Evolutionary conservation across 1,140 invertebrate species (phyloP).

Genomic region (Elymnias hypermnestra): DNA sequence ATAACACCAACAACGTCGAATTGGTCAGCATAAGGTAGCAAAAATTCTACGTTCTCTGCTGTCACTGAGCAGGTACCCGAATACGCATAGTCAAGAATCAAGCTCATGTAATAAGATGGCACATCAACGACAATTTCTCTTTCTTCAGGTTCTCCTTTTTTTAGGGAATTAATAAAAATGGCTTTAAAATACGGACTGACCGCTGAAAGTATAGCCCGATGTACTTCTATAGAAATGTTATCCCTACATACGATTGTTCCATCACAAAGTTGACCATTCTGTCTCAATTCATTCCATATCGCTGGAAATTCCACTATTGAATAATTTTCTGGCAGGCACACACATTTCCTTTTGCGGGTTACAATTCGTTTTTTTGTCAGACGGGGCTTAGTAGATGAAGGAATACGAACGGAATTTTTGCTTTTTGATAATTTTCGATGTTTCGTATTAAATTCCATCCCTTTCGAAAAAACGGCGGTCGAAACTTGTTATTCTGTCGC

Average conservation of each 20-base stretch:
- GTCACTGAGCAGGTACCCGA: constrained; percentile 78
- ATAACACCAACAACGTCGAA: constrained; percentile 80
- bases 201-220: constrained; percentile 80
- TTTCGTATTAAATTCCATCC: constrained; percentile 75
- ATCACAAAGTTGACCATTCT: constrained; percentile 78
- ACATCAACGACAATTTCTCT: constrained; percentile 74
- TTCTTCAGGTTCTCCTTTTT: constrained; percentile 71
- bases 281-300: constrained; percentile 80
- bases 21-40: constrained; percentile 79
- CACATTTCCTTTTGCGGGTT: constrained; percentile 67
- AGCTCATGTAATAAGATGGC: constrained; percentile 68
- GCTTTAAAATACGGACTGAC: constrained; percentile 82
- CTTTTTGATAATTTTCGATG: constrained; percentile 73
- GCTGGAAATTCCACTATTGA: constrained; percentile 77
- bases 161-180: constrained; percentile 80
- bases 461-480: constrained; percentile 73
- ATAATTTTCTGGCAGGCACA: constrained; percentile 69
- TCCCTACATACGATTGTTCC: constrained; percentile 77
- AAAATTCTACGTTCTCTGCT: constrained; percentile 78
- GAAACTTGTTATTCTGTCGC: constrained; percentile 66
- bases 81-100: constrained; percentile 82
- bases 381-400: constrained; percentile 54
- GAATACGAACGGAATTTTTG: constrained; percentile 70
- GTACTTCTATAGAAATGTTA: constrained; percentile 79
- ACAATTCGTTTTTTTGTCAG: constrained; percentile 63